Conservation (phyloP, 2,113 vertebrate genomes). For the Synodontis membranacea region DNA sequence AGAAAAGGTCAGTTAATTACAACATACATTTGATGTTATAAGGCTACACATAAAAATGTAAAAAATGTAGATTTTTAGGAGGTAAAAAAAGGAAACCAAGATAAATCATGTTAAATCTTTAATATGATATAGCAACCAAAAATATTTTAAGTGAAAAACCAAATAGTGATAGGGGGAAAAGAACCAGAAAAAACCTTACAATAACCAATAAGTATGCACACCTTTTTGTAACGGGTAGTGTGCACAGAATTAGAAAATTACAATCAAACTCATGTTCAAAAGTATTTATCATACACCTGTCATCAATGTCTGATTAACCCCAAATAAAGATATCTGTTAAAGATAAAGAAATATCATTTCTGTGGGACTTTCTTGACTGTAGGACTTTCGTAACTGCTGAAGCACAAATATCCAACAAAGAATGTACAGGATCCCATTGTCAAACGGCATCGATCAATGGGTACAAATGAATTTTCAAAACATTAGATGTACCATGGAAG, state of each 20-base stretch:
- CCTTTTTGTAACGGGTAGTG: background rate
- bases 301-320: background rate
- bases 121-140: background rate
- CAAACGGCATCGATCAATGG: background rate
- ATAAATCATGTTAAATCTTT: background rate
- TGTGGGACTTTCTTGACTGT: background rate
- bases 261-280: background rate
- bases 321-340: background rate
- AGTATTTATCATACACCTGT: background rate
- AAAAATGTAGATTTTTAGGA: background rate
- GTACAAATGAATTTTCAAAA: background rate
- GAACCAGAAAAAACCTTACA: background rate
- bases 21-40: background rate
- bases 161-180: background rate
- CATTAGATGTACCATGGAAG: background rate
- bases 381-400: background rate
- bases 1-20: background rate
- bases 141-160: background rate
- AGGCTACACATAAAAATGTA: background rate
- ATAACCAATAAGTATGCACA: background rate
- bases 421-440: background rate
- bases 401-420: background rate
- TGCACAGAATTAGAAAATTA: background rate
- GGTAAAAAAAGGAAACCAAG: background rate
- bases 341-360: too few species aligned